A percentile compares a stretch with the other conserved stretches of the same genome.
phyloP scores from a whole-genome alignment of 2,113 vertebrate species.

The Lamprotornis superbus region DNA sequence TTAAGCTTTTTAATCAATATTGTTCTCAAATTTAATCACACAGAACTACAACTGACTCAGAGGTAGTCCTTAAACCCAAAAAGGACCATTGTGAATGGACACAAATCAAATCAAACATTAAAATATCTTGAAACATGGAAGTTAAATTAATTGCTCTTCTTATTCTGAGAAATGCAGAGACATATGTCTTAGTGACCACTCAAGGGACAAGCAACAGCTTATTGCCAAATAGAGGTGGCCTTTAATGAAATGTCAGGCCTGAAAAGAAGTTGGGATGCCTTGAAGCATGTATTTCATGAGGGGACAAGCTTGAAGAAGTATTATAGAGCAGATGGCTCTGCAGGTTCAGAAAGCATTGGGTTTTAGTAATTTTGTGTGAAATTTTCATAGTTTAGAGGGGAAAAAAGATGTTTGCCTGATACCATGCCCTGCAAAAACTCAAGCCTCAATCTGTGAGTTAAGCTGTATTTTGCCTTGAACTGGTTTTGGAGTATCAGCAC shows the following conservation, averaged over 20 bases:
- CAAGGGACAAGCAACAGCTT: background rate
- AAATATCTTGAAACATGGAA: background rate
- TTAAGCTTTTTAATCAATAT: slow-evolving; percentile 6
- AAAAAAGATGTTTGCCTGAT: background rate
- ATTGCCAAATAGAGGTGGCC: background rate
- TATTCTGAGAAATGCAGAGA: slow-evolving; percentile 16
- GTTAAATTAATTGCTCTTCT: slow-evolving; percentile 27
- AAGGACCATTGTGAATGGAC: background rate
- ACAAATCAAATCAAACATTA: slow-evolving; percentile 25
- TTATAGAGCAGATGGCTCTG: background rate
- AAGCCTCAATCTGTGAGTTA: background rate
- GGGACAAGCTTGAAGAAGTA: background rate
- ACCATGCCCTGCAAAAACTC: background rate
- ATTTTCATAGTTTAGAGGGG: background rate
- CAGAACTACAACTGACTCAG: background rate
- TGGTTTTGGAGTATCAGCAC: background rate
- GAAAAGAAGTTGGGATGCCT: slow-evolving; percentile 6
- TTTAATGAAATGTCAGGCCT: slow-evolving; percentile 54
- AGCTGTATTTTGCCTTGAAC: background rate
- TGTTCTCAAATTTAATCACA: background rate
- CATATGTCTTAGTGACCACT: background rate
- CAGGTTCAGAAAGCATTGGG: background rate
- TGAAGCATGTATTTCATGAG: background rate
- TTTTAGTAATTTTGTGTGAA: background rate
- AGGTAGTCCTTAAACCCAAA: background rate